These are phyloP conservation scores for Ditylenchus dipsaci DNA, from an alignment of 1,140 invertebrate genomes.

Conservation along the genomic window DNA sequence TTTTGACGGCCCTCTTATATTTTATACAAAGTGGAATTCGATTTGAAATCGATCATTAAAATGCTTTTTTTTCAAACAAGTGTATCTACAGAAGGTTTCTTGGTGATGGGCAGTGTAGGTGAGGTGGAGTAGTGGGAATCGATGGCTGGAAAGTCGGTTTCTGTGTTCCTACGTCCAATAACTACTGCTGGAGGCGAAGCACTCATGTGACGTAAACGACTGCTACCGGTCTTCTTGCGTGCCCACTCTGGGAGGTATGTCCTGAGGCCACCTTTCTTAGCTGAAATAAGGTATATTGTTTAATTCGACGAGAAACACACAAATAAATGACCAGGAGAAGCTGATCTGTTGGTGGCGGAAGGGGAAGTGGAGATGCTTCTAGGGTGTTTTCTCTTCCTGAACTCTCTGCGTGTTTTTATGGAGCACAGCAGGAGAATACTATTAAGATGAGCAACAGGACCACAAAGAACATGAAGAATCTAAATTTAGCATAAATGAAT, in stretches of 20 bases:
- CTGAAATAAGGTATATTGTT: neutral
- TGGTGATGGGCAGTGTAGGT: neutral
- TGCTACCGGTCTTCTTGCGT: neutral
- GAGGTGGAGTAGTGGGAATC: neutral
- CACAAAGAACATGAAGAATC: neutral
- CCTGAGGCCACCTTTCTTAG: too few relatives aligned
- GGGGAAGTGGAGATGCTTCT: neutral
- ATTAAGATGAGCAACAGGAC: neutral
- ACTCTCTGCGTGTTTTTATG: neutral
- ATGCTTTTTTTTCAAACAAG: too few relatives aligned
- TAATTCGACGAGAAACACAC: neutral
- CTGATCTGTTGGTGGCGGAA: neutral
- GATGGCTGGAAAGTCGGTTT: neutral
- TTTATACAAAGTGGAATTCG: too few relatives aligned
- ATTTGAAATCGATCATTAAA: too few relatives aligned
- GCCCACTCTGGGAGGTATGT: neutral
- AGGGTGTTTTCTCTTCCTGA: neutral
- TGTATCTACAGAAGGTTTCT: neutral
- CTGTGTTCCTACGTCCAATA: neutral
- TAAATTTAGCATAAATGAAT: neutral
- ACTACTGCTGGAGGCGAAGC: neutral
- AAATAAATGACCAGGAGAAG: neutral
- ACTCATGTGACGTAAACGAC: neutral
- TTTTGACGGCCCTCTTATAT: too few relatives aligned
- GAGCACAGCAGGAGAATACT: neutral